phyloP scores from a whole-genome alignment of 2,797 vertebrate species.

The Propithecus deckenii region DNA sequence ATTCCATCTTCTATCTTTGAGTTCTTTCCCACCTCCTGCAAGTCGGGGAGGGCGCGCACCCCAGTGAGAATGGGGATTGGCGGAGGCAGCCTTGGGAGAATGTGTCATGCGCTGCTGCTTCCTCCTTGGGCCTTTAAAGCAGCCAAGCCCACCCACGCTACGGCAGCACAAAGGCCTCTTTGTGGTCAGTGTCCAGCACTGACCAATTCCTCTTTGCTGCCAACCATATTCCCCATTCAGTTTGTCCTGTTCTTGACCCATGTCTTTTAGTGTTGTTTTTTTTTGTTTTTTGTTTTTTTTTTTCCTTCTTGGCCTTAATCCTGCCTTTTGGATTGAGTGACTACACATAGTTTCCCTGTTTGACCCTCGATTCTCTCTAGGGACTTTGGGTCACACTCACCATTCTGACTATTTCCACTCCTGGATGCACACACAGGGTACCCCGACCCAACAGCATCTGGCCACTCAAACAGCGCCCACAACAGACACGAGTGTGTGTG shows the following conservation, averaged over 20 bases:
- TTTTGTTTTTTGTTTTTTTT: neutral
- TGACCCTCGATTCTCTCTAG: slow-evolving; percentile 33
- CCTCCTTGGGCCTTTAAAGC: neutral
- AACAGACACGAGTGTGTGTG: neutral
- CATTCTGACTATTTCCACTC: neutral
- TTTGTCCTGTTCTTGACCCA: slow-evolving; percentile 21
- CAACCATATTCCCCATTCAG: neutral
- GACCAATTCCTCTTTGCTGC: neutral
- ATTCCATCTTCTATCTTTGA: neutral
- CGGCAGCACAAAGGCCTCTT: neutral
- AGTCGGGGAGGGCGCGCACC: neutral
- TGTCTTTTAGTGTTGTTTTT: slow-evolving; percentile 1
- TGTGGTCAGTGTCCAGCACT: neutral
- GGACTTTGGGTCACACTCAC: neutral
- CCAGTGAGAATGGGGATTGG: neutral
- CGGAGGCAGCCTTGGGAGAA: neutral
- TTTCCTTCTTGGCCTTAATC: neutral
- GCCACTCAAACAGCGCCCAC: neutral
- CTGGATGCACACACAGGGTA: neutral
- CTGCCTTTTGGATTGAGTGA: neutral
- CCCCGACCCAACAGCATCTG: neutral
- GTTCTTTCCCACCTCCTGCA: neutral
- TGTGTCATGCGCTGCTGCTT: neutral
- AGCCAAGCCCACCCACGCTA: neutral
- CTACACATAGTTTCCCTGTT: slow-evolving; percentile 8